Conservation (phyloP, 1,140 invertebrate species). For the fruit fly (Drosophila melanogaster) region DNA sequence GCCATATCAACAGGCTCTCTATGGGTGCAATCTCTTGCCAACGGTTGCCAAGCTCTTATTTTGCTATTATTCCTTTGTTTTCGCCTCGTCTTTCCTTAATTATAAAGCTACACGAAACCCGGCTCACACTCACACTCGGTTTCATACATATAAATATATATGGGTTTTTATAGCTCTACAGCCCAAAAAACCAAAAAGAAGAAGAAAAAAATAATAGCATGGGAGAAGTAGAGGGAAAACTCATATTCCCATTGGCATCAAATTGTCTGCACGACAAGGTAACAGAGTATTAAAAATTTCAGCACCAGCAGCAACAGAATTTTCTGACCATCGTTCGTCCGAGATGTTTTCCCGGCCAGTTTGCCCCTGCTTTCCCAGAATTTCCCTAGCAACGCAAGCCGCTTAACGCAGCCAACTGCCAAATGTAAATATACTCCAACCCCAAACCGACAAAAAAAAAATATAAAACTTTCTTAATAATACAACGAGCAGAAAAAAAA, state of each 20-base stretch:
- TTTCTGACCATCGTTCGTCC: slow-evolving; percentile 55
- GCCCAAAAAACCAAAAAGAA: slow-evolving; percentile 20
- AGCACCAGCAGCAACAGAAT: slow-evolving; percentile 60
- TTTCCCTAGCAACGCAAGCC: slow-evolving; percentile 72
- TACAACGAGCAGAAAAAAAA: slow-evolving; percentile 56
- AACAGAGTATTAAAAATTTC: slow-evolving; percentile 81
- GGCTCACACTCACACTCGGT: slow-evolving; percentile 14
- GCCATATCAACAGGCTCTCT: slow-evolving; percentile 33
- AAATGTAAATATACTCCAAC: slow-evolving; percentile 80
- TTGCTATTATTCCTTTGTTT: slow-evolving; percentile 65
- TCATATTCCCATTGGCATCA: slow-evolving; percentile 75
- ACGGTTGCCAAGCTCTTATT: slow-evolving; percentile 61
- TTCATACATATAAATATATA: slow-evolving; percentile 33
- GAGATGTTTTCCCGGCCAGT: slow-evolving; percentile 19
- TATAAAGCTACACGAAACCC: slow-evolving; percentile 59
- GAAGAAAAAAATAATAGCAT: slow-evolving; percentile 2
- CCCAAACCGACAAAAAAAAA: slow-evolving; percentile 65
- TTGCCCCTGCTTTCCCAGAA: slow-evolving; percentile 13
- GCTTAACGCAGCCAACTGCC: slow-evolving; percentile 79
- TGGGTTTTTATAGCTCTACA: slow-evolving; percentile 38
- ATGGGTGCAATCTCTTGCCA: slow-evolving; percentile 52
- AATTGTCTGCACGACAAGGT: slow-evolving; percentile 78
- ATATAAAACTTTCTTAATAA: slow-evolving; percentile 83
- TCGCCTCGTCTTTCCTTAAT: slow-evolving; percentile 68
- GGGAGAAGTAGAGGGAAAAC: slow-evolving; percentile 23